Evolutionary conservation across 2,888 invertebrate species (phyloP), one percentile per base, ranked within the genome.

Genomic region (Orchesella flavescens): DNA sequence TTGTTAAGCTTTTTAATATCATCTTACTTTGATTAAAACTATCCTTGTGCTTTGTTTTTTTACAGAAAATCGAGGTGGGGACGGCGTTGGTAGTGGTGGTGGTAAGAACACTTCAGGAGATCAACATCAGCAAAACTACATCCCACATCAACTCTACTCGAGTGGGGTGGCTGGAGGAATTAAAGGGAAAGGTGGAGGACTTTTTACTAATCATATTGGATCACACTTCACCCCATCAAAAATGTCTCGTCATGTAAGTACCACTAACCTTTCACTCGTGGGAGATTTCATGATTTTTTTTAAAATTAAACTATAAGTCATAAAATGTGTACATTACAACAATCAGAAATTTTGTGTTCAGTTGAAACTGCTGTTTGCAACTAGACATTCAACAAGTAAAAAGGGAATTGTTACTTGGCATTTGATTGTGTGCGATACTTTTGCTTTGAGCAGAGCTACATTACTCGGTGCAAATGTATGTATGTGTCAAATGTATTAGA

Each of bases 171-270:
- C n/a, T 46, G 83, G n/a, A 49, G 49, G 83, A 57, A 83, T 77
- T 69, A 76, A 77, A 72, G 83, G 83, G 13, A 77, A 77, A 63
- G 82, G 82, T 23, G 71, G 80, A 21, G 81, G 82, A 23, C 53
- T 73, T 34, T 77, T 66, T n/a, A 55, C 72, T 24, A 83, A 76
- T 66, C 83, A 77, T 83, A 59, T 66, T 55, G 72, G 76, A 13
- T 17, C 65, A 17, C 83, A 83, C 57, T 49, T 65, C 21, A 77
- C 65, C 77, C 63, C 77, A 9, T 13, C 69, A 23, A 83, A 83
- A 72, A 83, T 83, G 83, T 49, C 77, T 21, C 83, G 77, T 21
- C 71, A 83, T 49, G 83, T 83, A 34, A 83, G 83, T 77, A 12
- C 15, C 9, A 21, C 15, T 23, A 53, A 19, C 23, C 17, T 4